phyloP scores from a whole-genome alignment of 2,797 vertebrate species.

The Rhinoraja longicauda region DNA sequence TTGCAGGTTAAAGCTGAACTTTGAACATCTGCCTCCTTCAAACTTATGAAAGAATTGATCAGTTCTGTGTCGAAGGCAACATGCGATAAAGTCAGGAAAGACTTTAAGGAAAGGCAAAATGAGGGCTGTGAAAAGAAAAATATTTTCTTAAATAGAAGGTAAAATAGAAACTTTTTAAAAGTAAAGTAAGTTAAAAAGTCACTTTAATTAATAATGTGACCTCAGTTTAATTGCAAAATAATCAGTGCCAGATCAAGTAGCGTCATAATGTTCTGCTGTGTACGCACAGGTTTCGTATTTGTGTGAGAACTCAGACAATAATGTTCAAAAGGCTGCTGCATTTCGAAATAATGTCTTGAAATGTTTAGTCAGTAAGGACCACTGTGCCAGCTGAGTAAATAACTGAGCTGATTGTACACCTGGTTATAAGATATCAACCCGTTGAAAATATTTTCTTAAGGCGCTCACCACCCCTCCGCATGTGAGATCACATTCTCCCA shows the following conservation, averaged over 20 bases:
- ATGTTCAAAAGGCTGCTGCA: neutral
- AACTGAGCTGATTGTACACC: neutral
- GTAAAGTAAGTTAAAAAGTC: neutral
- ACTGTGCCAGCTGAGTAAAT: constrained; percentile 9
- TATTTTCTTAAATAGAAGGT: neutral
- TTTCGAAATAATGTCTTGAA: neutral
- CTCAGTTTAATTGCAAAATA: neutral
- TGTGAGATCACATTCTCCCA: neutral
- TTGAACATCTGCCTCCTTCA: neutral
- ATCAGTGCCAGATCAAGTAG: neutral
- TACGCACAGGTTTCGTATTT: neutral
- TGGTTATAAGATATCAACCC: neutral
- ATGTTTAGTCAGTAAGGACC: neutral
- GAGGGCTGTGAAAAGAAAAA: neutral
- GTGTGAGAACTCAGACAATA: neutral
- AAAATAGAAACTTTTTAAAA: neutral
- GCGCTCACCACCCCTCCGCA: neutral
- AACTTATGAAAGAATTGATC: neutral
- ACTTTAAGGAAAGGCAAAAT: neutral
- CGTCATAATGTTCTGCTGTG: neutral
- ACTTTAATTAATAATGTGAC: neutral
- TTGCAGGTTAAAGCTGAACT: neutral
- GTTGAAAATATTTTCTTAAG: neutral
- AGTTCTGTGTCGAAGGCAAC: neutral
- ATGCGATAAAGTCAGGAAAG: neutral